Conservation (phyloP, 2,113 vertebrate genomes). For the Mormyrus iriodes region DNA sequence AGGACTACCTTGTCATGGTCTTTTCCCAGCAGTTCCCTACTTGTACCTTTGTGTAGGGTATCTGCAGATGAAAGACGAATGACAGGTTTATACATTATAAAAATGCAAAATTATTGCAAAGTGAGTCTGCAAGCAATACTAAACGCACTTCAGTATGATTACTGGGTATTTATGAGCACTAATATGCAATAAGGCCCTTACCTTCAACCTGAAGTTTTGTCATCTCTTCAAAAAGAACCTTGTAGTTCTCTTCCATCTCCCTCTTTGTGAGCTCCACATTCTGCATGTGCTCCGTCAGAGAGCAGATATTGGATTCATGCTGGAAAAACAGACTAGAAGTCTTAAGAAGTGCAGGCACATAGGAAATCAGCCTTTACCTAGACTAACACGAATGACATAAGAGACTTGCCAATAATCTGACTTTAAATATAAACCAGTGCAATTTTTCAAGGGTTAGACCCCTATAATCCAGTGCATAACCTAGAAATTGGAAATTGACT, state of each 20-base stretch:
- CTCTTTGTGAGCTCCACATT: slow-evolving; percentile 85
- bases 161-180: not conserved
- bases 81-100: not conserved
- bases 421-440: not conserved
- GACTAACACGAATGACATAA: not conserved
- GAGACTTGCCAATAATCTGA: not conserved
- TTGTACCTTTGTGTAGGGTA: slow-evolving; percentile 47
- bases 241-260: slow-evolving; percentile 82
- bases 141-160: not conserved
- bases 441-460: not conserved
- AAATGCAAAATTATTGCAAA: not conserved
- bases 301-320: slow-evolving; percentile 91
- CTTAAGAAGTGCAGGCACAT: not conserved
- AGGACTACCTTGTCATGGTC: slow-evolving; percentile 50
- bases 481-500: not conserved
- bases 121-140: not conserved
- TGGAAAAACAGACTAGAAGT: slow-evolving; percentile 36
- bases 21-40: slow-evolving; percentile 53
- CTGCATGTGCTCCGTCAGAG: slow-evolving; percentile 87
- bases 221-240: slow-evolving; percentile 81
- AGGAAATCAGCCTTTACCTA: not conserved
- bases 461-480: not conserved
- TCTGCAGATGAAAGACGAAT: slow-evolving; percentile 37
- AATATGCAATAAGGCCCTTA: slow-evolving; percentile 37
- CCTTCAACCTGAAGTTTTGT: slow-evolving; percentile 79